Conservation (phyloP, 2,797 vertebrate species). For the Hoplostethus atlanticus region DNA sequence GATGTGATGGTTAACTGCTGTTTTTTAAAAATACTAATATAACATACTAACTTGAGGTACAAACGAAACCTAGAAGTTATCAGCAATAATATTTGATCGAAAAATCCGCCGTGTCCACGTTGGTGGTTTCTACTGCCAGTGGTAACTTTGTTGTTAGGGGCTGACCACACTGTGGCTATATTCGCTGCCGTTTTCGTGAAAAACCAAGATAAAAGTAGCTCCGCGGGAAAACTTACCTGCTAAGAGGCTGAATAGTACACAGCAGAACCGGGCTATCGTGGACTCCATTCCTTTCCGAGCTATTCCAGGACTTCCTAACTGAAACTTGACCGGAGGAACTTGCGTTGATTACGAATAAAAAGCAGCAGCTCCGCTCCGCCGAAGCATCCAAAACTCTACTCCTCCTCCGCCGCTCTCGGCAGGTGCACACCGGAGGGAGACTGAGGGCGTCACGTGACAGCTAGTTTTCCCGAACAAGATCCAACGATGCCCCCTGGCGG, state of each 20-base stretch:
- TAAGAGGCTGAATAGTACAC: slow-evolving; percentile 56
- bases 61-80: background rate
- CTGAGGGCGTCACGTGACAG: slow-evolving; percentile 80
- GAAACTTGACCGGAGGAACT: slow-evolving; percentile 72
- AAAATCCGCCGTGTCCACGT: background rate
- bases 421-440: slow-evolving; percentile 82
- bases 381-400: slow-evolving; percentile 77
- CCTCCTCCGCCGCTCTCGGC: slow-evolving; percentile 72
- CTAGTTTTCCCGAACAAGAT: background rate
- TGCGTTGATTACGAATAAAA: slow-evolving; percentile 40
- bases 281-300: slow-evolving; percentile 69
- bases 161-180: slow-evolving; percentile 20
- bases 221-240: slow-evolving; percentile 75
- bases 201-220: slow-evolving; percentile 33
- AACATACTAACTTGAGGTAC: accelerated
- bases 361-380: slow-evolving; percentile 38
- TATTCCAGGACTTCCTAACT: slow-evolving; percentile 46
- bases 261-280: slow-evolving; percentile 36
- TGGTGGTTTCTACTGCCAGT: background rate
- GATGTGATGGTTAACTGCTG: background rate
- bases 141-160: background rate
- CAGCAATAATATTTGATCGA: background rate
- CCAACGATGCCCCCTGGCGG: slow-evolving; percentile 69
- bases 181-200: slow-evolving; percentile 19
- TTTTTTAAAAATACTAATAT: background rate